phyloP scores from a whole-genome alignment of 2,888 invertebrate species.

The Nomada hirtipes region DNA sequence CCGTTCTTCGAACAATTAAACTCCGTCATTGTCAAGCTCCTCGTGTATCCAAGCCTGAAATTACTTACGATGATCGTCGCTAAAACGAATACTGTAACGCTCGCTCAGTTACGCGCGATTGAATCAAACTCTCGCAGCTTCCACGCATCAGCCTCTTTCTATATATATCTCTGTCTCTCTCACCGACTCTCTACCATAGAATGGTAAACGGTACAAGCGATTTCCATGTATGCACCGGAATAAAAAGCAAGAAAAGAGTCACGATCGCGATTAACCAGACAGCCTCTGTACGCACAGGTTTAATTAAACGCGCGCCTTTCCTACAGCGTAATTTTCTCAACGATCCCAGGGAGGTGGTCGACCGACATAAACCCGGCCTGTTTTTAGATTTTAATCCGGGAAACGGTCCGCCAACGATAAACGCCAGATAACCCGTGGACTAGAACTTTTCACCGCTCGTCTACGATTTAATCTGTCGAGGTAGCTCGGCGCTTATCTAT shows the following conservation, averaged over 20 bases:
- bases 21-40: too few relatives aligned
- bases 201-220: conserved; percentile 21
- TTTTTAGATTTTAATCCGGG: conserved; percentile 41
- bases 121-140: conserved; percentile 23
- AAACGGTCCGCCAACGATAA: conserved; percentile 54
- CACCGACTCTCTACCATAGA: background rate
- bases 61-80: background rate
- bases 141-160: conserved; percentile 14
- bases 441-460: conserved; percentile 38
- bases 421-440: conserved; percentile 47
- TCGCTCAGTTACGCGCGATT: conserved; percentile 48
- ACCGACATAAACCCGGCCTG: background rate
- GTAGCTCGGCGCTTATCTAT: conserved; percentile 57
- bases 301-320: conserved; percentile 23
- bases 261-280: conserved; percentile 10
- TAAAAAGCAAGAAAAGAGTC: conserved; percentile 5
- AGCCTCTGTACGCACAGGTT: conserved; percentile 8
- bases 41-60: too few relatives aligned
- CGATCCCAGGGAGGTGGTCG: background rate
- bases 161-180: too few relatives aligned
- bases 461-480: conserved; percentile 61
- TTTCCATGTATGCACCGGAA: conserved; percentile 18
- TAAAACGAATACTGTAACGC: conserved; percentile 34
- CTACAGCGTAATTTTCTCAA: conserved; percentile 2
- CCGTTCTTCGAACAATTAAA: too few relatives aligned